Conservation (phyloP, 2,113 vertebrate genomes). For the Bubalus kerabau region DNA sequence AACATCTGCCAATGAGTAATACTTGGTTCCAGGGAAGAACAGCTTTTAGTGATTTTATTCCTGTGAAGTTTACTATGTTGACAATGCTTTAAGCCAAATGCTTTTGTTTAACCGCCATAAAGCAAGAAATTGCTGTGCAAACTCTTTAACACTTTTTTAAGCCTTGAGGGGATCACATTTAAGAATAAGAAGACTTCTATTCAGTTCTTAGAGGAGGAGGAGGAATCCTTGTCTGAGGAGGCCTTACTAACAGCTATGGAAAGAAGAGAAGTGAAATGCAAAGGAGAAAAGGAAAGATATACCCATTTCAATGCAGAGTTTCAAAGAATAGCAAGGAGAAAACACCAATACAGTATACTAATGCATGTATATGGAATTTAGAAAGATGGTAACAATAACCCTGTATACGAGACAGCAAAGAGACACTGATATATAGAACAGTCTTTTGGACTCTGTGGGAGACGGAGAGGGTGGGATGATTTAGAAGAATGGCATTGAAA, state of each 20-base stretch:
- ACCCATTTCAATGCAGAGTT: background rate
- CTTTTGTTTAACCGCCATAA: conserved; percentile 35
- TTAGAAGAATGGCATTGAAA: too few relatives aligned
- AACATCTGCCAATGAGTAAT: conserved; percentile 59
- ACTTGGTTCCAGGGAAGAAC: conserved; percentile 50
- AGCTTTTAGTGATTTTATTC: conserved; percentile 60
- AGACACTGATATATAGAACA: too few relatives aligned
- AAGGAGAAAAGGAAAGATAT: background rate
- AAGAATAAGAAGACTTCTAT: background rate
- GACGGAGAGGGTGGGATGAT: too few relatives aligned
- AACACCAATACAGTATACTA: background rate
- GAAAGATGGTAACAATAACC: too few relatives aligned
- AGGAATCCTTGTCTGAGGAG: background rate
- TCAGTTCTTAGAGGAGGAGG: background rate
- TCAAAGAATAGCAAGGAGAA: background rate
- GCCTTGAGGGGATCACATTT: conserved; percentile 10
- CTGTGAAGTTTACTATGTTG: conserved; percentile 37
- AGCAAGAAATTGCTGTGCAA: background rate
- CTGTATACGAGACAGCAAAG: too few relatives aligned
- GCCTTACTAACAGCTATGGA: background rate
- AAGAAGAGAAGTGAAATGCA: background rate
- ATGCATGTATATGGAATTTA: too few relatives aligned
- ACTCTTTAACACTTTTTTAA: conserved; percentile 44
- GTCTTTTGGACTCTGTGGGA: too few relatives aligned
- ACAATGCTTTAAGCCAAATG: conserved; percentile 33